phyloP scores from a whole-genome alignment of 2,888 invertebrate genomes.

The Chrysomela aeneicollis region DNA sequence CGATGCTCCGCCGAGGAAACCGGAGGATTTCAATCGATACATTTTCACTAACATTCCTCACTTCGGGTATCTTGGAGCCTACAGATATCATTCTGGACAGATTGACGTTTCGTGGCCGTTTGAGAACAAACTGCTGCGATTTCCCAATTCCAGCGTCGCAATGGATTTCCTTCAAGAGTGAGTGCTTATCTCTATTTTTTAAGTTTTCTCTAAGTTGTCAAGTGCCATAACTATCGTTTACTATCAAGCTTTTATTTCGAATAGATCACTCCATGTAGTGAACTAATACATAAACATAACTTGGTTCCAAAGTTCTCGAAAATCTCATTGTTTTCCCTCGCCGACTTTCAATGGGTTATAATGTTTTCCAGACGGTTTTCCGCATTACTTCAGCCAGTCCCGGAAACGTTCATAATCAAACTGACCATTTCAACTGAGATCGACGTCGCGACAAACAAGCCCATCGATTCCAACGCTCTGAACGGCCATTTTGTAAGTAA shows the following conservation, averaged over 20 bases:
- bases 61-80: conserved; percentile 52
- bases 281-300: no score
- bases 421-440: conserved; percentile 45
- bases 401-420: conserved; percentile 50
- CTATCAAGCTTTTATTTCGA: no score
- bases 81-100: conserved; percentile 34
- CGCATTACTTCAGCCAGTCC: conserved; percentile 49
- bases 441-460: conserved; percentile 43
- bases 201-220: no score
- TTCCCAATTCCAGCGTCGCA: conserved; percentile 39
- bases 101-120: conserved; percentile 53
- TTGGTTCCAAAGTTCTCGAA: no score
- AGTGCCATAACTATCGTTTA: no score
- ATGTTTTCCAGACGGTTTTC: conserved; percentile 49
- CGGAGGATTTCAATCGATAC: conserved; percentile 47
- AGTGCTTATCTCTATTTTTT: no score
- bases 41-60: conserved; percentile 52
- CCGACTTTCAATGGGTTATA: no score
- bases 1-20: conserved; percentile 33
- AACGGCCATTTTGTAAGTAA: conserved; percentile 56
- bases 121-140: conserved; percentile 48
- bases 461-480: conserved; percentile 48
- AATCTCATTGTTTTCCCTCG: no score
- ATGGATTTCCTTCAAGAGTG: conserved; percentile 46
- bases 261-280: no score